These are phyloP conservation scores for Tauraco erythrolophus DNA, from an alignment of 2,113 vertebrate species.

Conservation along the genomic window DNA sequence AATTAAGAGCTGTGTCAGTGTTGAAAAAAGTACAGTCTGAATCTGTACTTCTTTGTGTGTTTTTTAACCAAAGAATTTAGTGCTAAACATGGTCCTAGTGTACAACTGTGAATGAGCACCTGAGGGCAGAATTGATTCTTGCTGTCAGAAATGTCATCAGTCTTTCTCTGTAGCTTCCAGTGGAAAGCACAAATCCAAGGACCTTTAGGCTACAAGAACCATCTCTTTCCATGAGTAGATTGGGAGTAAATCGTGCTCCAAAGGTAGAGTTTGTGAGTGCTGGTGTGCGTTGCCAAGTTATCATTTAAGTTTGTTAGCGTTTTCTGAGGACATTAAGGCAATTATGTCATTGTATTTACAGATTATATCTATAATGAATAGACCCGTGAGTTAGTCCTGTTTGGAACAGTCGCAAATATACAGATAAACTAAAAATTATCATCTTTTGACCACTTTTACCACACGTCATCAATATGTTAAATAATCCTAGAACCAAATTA, in stretches of 20 bases:
- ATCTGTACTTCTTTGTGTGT: background rate
- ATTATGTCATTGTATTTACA: background rate
- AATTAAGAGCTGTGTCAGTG: background rate
- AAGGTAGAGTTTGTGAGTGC: background rate
- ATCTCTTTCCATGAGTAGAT: background rate
- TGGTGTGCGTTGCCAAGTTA: background rate
- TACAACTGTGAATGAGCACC: background rate
- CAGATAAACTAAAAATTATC: background rate
- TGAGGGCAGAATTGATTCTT: background rate
- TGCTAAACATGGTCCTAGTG: background rate
- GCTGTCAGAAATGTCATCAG: background rate
- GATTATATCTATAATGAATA: background rate
- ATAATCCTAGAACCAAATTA: background rate
- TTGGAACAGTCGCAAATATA: background rate
- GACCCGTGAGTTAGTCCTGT: background rate
- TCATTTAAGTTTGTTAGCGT: background rate
- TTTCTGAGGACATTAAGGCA: background rate
- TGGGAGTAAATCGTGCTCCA: background rate
- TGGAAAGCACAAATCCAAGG: background rate
- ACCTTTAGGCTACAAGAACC: background rate
- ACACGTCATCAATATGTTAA: background rate
- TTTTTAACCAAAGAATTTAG: conserved; percentile 3
- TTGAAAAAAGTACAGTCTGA: background rate
- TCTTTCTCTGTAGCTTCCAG: background rate
- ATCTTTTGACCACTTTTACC: background rate